These are phyloP conservation scores for Anoplius nigerrimus DNA, from an alignment of 2,888 invertebrate genomes.

Conservation along the genomic window DNA sequence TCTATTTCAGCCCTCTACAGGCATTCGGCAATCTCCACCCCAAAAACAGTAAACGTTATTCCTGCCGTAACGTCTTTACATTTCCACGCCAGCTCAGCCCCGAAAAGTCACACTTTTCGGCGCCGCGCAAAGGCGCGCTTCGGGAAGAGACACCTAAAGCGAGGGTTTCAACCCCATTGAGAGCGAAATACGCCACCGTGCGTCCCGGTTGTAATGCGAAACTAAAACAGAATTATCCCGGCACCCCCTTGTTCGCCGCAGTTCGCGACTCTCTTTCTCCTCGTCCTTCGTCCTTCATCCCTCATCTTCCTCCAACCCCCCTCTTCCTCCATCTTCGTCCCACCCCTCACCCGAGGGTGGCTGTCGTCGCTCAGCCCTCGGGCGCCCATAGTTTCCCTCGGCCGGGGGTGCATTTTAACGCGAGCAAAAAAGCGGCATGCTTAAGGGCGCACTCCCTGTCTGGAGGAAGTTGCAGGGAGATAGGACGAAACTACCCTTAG, in stretches of 20 bases:
- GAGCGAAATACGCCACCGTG: conserved; percentile 47
- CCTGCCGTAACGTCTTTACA: too few species aligned
- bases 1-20: too few species aligned
- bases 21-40: too few species aligned
- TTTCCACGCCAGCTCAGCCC: too few species aligned
- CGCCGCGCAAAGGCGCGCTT: neutral
- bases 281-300: conserved; percentile 18
- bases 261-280: conserved; percentile 22
- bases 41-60: too few species aligned
- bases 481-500: neutral
- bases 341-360: conserved; percentile 45
- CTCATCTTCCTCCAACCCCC: neutral
- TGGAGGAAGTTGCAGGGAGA: conserved; percentile 10
- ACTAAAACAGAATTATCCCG: conserved; percentile 72
- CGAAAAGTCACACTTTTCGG: neutral
- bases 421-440: conserved; percentile 47
- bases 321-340: neutral
- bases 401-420: conserved; percentile 61
- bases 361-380: conserved; percentile 21
- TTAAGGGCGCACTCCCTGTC: conserved; percentile 40
- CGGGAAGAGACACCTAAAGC: neutral
- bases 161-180: conserved; percentile 21
- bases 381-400: conserved; percentile 35
- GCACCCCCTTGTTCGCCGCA: conserved; percentile 53
- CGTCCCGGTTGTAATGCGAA: conserved; percentile 71